Evolutionary conservation across 2,113 vertebrate species (phyloP).

Genomic region (Cavia aperea): DNA sequence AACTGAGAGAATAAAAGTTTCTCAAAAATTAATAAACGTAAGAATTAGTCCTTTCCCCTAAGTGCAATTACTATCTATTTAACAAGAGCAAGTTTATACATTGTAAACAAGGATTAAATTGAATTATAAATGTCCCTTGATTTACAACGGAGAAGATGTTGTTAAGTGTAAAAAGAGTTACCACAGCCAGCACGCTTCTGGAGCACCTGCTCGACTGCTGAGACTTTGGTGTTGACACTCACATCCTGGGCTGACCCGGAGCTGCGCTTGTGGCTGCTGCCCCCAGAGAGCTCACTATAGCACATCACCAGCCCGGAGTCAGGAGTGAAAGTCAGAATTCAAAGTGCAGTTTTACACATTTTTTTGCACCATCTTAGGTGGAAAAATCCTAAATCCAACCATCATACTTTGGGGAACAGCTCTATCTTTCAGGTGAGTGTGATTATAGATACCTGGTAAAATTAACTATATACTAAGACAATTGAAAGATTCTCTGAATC

Average conservation of each 20-base stretch:
- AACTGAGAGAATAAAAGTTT: background rate
- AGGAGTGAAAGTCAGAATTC: background rate
- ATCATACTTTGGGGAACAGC: background rate
- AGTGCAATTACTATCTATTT: slow-evolving; percentile 12
- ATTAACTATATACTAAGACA: background rate
- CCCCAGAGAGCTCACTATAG: no score
- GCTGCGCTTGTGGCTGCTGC: background rate
- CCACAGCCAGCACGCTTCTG: background rate
- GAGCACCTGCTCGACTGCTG: background rate
- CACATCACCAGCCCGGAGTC: no score
- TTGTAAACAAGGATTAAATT: slow-evolving; percentile 14
- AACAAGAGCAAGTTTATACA: background rate
- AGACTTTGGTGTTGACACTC: no score
- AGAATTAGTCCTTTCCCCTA: background rate
- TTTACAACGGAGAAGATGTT: background rate
- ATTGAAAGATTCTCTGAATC: background rate
- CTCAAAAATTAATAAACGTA: slow-evolving; percentile 9
- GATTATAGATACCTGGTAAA: background rate
- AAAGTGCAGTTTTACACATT: background rate
- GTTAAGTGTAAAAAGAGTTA: background rate
- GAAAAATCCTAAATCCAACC: background rate
- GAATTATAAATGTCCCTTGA: background rate
- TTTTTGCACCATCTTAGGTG: background rate
- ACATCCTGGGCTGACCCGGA: no score
- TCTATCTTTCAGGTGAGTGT: background rate